Evolutionary conservation across 2,888 invertebrate genomes (phyloP).

Genomic region (Cephus pulcher): DNA sequence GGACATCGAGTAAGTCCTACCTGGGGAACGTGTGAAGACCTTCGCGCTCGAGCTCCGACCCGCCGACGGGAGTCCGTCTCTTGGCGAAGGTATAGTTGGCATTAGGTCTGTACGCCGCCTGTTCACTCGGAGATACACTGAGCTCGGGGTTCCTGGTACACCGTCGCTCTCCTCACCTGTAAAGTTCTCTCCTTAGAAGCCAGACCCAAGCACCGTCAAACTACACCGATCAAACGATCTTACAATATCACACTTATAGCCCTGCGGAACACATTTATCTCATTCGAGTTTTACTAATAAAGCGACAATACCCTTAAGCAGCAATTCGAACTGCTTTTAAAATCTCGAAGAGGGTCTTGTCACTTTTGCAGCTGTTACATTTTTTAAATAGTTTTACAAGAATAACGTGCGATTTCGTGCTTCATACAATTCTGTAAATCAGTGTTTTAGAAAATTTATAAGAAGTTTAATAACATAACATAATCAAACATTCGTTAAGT

Average conservation of each 20-base stretch:
- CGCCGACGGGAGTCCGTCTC: conserved; percentile 67
- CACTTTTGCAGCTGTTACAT: not conserved
- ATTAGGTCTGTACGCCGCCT: conserved; percentile 90
- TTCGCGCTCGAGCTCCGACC: conserved; percentile 60
- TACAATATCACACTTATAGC: not conserved
- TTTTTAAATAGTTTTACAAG: not conserved
- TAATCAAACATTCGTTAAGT: not conserved
- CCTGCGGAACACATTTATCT: not conserved
- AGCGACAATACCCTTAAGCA: not conserved
- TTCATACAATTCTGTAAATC: not conserved
- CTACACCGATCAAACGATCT: conserved; percentile 15
- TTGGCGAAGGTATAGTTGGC: conserved; percentile 85
- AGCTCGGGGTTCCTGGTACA: conserved; percentile 60
- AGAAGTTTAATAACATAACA: not conserved
- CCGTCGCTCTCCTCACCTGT: conserved; percentile 62
- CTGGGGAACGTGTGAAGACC: conserved; percentile 71
- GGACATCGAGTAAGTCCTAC: conserved; percentile 95
- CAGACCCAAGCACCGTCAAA: conserved; percentile 23
- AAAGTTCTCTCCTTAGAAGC: conserved; percentile 54
- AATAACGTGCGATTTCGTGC: not conserved
- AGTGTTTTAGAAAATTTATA: not conserved
- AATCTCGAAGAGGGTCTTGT: not conserved
- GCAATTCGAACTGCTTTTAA: not conserved
- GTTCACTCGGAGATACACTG: conserved; percentile 82
- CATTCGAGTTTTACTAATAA: not conserved